phyloP scores from a whole-genome alignment of 2,888 invertebrate genomes.

The Tryphoninae sp. region DNA sequence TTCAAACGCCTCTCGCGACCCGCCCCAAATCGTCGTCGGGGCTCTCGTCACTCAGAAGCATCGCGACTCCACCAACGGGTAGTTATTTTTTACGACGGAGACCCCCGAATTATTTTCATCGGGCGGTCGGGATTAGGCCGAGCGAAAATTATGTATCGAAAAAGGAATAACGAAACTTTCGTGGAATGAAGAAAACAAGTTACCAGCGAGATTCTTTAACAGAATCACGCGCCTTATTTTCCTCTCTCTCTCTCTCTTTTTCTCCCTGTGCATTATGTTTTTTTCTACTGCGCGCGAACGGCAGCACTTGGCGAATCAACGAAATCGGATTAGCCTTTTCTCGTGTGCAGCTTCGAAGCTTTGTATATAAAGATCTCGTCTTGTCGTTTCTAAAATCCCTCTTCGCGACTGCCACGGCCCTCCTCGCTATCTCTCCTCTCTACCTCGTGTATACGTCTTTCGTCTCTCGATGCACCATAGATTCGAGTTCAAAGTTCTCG shows the following conservation, averaged over 20 bases:
- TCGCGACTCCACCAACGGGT: background rate
- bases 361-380: constrained; percentile 33
- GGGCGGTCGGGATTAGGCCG: constrained; percentile 47
- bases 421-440: constrained; percentile 1
- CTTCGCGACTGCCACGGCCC: constrained; percentile 2
- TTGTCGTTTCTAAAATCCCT: constrained; percentile 37
- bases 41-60: constrained; percentile 26
- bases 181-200: constrained; percentile 50
- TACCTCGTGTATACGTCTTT: background rate
- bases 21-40: too few relatives aligned
- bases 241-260: constrained; percentile 14
- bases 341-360: constrained; percentile 10
- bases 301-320: constrained; percentile 47
- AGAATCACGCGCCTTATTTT: constrained; percentile 27
- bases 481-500: constrained; percentile 53
- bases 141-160: constrained; percentile 38
- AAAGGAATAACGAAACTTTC: background rate
- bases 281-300: constrained; percentile 35
- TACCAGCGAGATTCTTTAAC: constrained; percentile 47
- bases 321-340: constrained; percentile 64
- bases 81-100: constrained; percentile 38
- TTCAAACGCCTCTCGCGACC: background rate
- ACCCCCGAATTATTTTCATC: constrained; percentile 26
- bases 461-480: constrained; percentile 6
- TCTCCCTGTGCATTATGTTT: constrained; percentile 20